phyloP scores from a whole-genome alignment of 2,888 invertebrate species.

The Pammene fasciana region DNA sequence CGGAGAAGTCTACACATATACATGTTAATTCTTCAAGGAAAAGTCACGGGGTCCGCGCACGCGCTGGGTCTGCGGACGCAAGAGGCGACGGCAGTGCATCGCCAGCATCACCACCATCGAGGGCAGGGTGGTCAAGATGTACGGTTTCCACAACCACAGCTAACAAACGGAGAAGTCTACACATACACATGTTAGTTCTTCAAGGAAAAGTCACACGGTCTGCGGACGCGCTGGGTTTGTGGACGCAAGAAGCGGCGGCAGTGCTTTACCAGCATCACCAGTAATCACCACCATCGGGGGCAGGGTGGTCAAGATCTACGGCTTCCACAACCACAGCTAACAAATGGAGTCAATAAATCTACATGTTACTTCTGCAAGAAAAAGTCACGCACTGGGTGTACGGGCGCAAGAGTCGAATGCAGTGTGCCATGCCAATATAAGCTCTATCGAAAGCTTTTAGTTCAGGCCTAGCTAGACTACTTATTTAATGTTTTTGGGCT shows the following conservation, averaged over 20 bases:
- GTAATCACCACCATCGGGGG: conserved; percentile 58
- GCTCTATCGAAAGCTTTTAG: conserved; percentile 55
- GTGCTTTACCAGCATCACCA: conserved; percentile 60
- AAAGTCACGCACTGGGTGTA: conserved; percentile 68
- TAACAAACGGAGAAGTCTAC: conserved; percentile 47
- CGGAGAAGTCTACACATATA: background rate
- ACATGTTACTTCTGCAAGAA: conserved; percentile 58
- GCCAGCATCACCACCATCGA: conserved; percentile 65
- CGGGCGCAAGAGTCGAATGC: conserved; percentile 63
- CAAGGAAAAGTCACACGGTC: conserved; percentile 58
- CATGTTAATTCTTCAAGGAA: conserved; percentile 59
- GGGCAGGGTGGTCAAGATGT: conserved; percentile 56
- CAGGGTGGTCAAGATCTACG: conserved; percentile 58
- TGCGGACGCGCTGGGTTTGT: conserved; percentile 68
- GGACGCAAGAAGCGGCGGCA: conserved; percentile 64
- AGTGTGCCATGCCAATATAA: conserved; percentile 66
- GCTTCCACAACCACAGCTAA: conserved; percentile 68
- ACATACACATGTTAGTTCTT: conserved; percentile 51
- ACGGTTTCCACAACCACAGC: conserved; percentile 67
- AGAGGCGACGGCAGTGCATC: conserved; percentile 62
- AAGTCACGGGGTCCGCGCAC: conserved; percentile 55
- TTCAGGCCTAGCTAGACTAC: no score
- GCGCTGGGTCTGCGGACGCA: conserved; percentile 71
- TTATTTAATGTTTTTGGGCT: no score
- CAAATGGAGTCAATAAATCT: conserved; percentile 28